Conservation (phyloP, 2,797 vertebrate genomes). For the Alfaro cultratus region DNA sequence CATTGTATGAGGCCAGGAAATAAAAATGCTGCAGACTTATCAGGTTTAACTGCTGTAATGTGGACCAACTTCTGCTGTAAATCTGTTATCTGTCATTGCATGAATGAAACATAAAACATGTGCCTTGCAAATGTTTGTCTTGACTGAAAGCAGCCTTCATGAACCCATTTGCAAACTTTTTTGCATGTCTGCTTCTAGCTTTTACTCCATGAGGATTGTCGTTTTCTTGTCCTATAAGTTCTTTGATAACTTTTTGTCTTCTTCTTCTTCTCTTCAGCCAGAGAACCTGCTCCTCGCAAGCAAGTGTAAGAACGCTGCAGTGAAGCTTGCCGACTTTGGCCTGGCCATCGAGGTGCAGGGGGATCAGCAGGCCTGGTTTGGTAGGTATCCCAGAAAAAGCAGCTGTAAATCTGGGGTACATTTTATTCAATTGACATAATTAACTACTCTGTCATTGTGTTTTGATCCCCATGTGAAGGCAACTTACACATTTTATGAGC, state of each 20-base stretch:
- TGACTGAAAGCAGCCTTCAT: background rate
- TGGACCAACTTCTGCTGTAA: slow-evolving; percentile 5
- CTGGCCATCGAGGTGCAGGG: slow-evolving; percentile 97
- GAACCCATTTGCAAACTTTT: slow-evolving; percentile 3
- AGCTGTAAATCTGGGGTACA: background rate
- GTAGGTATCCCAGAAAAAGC: slow-evolving; percentile 75
- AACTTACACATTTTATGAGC: background rate
- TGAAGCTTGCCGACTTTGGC: slow-evolving; percentile 97
- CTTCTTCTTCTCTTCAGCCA: slow-evolving; percentile 78
- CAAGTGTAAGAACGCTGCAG: slow-evolving; percentile 96
- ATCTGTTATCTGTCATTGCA: slow-evolving; percentile 1
- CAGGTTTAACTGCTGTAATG: slow-evolving; percentile 13
- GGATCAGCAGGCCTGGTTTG: slow-evolving; percentile 98
- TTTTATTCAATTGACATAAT: background rate
- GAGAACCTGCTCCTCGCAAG: slow-evolving; percentile 97
- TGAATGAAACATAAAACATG: background rate
- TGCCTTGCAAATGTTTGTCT: background rate
- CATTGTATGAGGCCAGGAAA: slow-evolving; percentile 36
- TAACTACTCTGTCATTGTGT: background rate
- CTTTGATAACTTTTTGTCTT: slow-evolving; percentile 30
- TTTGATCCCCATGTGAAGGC: background rate
- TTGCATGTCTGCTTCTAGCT: slow-evolving; percentile 15
- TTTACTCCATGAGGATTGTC: background rate
- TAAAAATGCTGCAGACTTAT: slow-evolving; percentile 30
- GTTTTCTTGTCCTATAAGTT: background rate